Evolutionary conservation across 2,797 vertebrate species (phyloP).

Genomic region (Tamandua tetradactyla): DNA sequence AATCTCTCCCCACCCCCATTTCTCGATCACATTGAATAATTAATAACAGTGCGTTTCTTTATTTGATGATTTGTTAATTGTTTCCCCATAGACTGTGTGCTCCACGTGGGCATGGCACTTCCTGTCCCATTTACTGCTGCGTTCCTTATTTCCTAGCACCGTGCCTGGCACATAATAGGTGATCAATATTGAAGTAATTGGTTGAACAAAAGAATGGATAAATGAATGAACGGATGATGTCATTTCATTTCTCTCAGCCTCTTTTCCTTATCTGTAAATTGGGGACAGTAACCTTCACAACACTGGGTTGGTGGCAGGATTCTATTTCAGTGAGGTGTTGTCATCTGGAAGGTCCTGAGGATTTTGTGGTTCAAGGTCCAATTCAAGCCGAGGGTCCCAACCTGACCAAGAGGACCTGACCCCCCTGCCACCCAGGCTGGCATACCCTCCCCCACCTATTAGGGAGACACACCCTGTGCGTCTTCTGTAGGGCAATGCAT

Average conservation of each 20-base stretch:
- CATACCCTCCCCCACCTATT: background rate
- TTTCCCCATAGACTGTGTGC: no score
- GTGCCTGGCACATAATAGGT: background rate
- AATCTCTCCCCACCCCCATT: background rate
- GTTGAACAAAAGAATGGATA: background rate
- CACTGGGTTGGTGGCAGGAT: background rate
- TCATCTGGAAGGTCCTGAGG: background rate
- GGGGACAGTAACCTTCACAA: background rate
- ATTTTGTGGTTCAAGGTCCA: slow-evolving; percentile 1
- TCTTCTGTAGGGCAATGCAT: background rate
- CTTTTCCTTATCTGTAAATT: background rate
- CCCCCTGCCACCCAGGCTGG: background rate
- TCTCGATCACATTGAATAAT: background rate
- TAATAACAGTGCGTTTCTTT: background rate
- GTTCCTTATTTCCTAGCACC: background rate
- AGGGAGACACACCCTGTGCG: background rate
- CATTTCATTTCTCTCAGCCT: background rate
- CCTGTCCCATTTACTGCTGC: background rate
- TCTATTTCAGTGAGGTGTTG: background rate
- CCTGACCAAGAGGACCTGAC: background rate
- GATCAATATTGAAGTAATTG: background rate
- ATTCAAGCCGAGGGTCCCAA: background rate
- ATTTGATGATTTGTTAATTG: background rate
- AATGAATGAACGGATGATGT: background rate
- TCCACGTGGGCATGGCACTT: background rate